These are phyloP conservation scores for Lycophotia porphyrea DNA, from an alignment of 2,888 invertebrate genomes.

Conservation along the genomic window DNA sequence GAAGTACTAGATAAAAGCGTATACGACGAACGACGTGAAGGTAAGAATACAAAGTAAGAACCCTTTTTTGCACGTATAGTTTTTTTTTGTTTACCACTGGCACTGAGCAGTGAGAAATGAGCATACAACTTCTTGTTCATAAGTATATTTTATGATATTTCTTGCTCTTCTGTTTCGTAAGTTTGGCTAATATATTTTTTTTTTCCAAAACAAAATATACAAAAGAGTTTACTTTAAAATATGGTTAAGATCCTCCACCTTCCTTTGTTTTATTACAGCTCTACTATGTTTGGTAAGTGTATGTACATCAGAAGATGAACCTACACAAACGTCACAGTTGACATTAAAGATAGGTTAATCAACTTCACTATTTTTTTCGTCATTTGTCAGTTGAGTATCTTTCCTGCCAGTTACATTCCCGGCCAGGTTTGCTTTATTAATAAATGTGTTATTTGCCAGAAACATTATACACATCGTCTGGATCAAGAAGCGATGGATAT, in stretches of 20 bases:
- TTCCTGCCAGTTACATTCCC: not conserved
- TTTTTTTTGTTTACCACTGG: not conserved
- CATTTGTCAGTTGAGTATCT: not conserved
- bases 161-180: not conserved
- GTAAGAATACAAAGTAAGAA: no score
- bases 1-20: no score
- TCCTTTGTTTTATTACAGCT: not conserved
- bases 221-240: no score
- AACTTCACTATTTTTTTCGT: not conserved
- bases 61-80: not conserved
- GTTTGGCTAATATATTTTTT: not conserved
- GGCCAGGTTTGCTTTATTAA: no score
- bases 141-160: constrained; percentile 8
- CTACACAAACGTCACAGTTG: no score
- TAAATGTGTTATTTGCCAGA: constrained; percentile 75
- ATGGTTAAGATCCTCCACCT: not conserved
- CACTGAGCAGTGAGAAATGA: no score
- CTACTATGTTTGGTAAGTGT: not conserved
- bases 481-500: constrained; percentile 92
- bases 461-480: constrained; percentile 92
- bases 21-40: no score
- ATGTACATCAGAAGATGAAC: no score
- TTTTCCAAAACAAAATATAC: not conserved
- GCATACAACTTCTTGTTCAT: not conserved
- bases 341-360: no score